A percentile compares a stretch with the other conserved stretches of the same genome.
Conservation (phyloP, 2,113 vertebrate species). For the Struthidea cinerea region DNA sequence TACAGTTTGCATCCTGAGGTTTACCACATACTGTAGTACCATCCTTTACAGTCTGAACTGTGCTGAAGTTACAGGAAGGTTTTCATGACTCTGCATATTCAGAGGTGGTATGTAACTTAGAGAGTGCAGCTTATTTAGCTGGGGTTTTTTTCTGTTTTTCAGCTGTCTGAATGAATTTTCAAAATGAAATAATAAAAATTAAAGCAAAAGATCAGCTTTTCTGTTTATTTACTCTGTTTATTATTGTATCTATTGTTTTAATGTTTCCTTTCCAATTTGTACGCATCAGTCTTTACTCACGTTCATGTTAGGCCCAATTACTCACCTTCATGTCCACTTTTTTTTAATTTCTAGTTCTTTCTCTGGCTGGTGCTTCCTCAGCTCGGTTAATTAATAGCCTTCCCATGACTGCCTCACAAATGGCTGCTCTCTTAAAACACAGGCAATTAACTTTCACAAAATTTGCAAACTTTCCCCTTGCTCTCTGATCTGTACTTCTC, state of each 20-base stretch:
- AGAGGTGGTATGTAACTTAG: not conserved
- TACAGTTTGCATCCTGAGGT: not conserved
- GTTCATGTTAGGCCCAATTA: not conserved
- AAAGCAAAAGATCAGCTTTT: not conserved
- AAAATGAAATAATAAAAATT: not conserved
- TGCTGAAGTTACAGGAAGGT: not conserved
- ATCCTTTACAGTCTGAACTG: not conserved
- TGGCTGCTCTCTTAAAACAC: not conserved
- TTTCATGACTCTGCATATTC: not conserved
- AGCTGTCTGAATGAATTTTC: not conserved
- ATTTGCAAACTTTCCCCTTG: not conserved
- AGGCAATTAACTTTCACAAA: not conserved
- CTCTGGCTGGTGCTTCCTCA: not conserved
- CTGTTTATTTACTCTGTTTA: not conserved
- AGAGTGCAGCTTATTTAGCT: not conserved
- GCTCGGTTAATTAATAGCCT: not conserved
- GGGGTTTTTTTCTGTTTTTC: not conserved
- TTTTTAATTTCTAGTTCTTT: not conserved
- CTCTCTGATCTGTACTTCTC: not conserved
- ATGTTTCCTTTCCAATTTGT: not conserved
- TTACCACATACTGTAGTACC: not conserved
- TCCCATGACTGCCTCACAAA: not conserved
- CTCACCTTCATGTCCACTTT: not conserved
- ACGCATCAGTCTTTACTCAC: not conserved
- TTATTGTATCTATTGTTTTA: not conserved